Evolutionary conservation across 1,140 invertebrate genomes (phyloP), one percentile per base, ranked within the genome.

Genomic region (Portunus trituberculatus): DNA sequence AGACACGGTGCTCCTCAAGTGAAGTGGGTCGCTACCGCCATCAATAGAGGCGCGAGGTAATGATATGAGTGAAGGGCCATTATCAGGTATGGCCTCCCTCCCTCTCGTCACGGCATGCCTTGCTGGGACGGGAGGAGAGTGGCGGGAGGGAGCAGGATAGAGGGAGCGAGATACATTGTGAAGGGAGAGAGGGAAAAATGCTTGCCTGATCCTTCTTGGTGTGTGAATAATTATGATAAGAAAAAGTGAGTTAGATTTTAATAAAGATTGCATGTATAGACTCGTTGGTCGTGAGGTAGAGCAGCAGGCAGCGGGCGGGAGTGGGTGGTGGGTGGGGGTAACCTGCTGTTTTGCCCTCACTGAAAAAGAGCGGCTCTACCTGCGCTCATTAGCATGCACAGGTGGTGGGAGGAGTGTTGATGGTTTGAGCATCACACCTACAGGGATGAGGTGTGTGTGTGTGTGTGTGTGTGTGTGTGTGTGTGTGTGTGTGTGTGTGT

Each of bases 221-320:
- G 67, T 76, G n/a, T 25, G 67, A 76, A 76, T 76, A 76, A 76
- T 76, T 76, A 76, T 25, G 67, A 76, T 76, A 76, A 76, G 20
- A 76, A 76, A 76, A 76, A 76, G 67, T 76, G 67, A 76, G 67
- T 76, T 76, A 76, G 67, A 76, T 76, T 76, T 76, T 76, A 76
- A 76, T 76, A 76, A 76, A 76, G 67, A 76, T 76, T 76, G 25
- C 67, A 76, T 76, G 67, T 76, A 76, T 76, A 76, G 67, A 76
- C 20, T 76, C 67, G 67, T n/a, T 25, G 25, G 67, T 76, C 67
- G 67, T 76, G 67, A 76, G 67, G n/a, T n/a, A n/a, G 6, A 76
- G 67, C 67, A n/a, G 67, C 25, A 25, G 67, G n/a, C 20, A 76
- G 67, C 25, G 67, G 67, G 20, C 25, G 25, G 16, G 67, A n/a